Percentiles rank a stretch among this genome's conserved stretches.
Conservation (phyloP, 2,888 invertebrate genomes). For the Drepana falcataria region DNA sequence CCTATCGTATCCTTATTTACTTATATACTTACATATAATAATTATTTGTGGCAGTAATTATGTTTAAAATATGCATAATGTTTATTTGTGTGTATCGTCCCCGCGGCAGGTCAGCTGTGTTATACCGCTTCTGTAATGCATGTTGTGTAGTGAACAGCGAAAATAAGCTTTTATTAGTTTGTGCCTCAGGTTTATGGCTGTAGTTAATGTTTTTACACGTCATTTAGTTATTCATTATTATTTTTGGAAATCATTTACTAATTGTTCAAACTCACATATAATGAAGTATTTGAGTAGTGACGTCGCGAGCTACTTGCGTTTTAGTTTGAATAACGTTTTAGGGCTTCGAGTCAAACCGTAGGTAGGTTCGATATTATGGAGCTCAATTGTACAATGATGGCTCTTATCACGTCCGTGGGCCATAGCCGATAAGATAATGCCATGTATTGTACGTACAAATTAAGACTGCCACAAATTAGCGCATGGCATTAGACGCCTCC, state of each 20-base stretch:
- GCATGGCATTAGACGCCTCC: constrained; percentile 35
- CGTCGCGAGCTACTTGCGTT: constrained; percentile 38
- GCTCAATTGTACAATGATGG: constrained; percentile 13
- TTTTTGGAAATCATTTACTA: constrained; percentile 57
- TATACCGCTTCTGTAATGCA: constrained; percentile 65
- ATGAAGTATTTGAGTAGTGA: constrained; percentile 20
- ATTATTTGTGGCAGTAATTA: constrained; percentile 73
- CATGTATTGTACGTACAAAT: background rate
- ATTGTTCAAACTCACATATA: constrained; percentile 31
- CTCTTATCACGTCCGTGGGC: constrained; percentile 33
- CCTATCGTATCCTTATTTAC: constrained; percentile 64
- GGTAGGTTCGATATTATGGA: constrained; percentile 16
- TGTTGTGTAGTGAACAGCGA: constrained; percentile 63
- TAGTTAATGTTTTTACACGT: constrained; percentile 54
- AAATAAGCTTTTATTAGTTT: constrained; percentile 73
- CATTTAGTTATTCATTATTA: constrained; percentile 47
- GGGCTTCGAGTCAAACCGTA: constrained; percentile 41
- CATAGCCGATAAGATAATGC: constrained; percentile 35
- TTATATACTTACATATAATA: constrained; percentile 52
- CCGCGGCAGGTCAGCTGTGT: constrained; percentile 60
- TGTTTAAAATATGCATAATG: constrained; percentile 53
- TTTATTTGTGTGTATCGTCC: constrained; percentile 53
- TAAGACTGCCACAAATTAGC: constrained; percentile 50
- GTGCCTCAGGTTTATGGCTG: constrained; percentile 56
- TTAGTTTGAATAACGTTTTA: constrained; percentile 45